Evolutionary conservation across 2,888 invertebrate genomes (phyloP), one percentile per base, ranked within the genome.

Genomic region (Aspidiotus rigidus): DNA sequence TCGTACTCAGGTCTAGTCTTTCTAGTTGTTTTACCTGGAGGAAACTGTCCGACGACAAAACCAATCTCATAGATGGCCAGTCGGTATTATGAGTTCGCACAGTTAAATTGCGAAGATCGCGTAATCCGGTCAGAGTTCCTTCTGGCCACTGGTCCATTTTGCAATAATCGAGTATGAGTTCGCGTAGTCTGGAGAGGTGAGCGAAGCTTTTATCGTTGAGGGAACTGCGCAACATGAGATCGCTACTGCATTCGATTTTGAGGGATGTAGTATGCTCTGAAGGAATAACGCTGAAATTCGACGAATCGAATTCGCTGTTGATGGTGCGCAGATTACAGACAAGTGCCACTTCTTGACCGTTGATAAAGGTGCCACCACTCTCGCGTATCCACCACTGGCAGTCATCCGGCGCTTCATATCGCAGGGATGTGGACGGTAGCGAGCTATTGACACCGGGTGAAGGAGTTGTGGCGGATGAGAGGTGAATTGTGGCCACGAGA

Each of bases 281-380:
- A 60, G 90, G 90, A 72, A 91, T 90, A 67, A 89, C 88, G 80
- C 89, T 89, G 77, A 91, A 90, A 80, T 92, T 92, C 49, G 90
- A 93, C 73, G 88, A 89, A 79, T 88, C 91, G 77, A 87, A 89
- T 78, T 89, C 91, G 81, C 90, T 90, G 79, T 91, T 90, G 76
- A 91, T 89, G 64, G 90, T 87, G 74, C 91, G 82, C 75, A 91
- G 82, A 79, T 88, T 85, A 80, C 91, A 89, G 72, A 86, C 86
- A 73, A 90, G 83, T 16, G 87, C 85, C 72, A 90, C 88, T 79
- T 90, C 88, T 74, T 86, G 85, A 53, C 72, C 72, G 10, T 62
- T 62, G 11, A 55, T 40, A 17, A 42, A 53, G 13, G 42, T 40
- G 49, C 17, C 41, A 28, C 28, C 28, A 10, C 40, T 49, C 39